Evolutionary conservation across 2,113 vertebrate species (phyloP), one percentile per base, ranked within the genome.

Genomic region (Orientallactaga bullata): DNA sequence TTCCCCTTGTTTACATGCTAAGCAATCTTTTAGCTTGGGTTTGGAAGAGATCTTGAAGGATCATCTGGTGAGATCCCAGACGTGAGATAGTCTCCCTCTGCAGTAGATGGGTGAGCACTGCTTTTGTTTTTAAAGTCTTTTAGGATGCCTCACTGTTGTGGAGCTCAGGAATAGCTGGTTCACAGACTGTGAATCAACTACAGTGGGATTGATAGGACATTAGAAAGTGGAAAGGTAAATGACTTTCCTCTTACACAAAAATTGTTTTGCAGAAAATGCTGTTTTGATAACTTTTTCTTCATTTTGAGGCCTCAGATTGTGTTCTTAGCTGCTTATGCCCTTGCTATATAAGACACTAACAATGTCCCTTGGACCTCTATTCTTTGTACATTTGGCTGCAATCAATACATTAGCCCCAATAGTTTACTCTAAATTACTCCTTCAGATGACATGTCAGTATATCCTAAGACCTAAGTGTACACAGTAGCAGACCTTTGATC

Each of bases 401-500:
- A 89, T 66, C 18, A 88, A 69, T 77, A 32, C 20, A 51, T 85
- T 58, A 63, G 20, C n/a, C 66, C 66, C 26, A 58, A 30, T 9
- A 69, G 73, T 35, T 32, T 30, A 5, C 71, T 87, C 16, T 93
- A 90, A 94, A 92, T 74, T 35, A 58, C 21, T 79, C 74, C 85
- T 94, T 86, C 61, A 83, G 83, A 69, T 24, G 74, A 35, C 26
- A 32, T 58, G 73, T 28, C 61, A 71, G 39, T 93, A 65, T 76
- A 90, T 60, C 84, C 69, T 35, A 63, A 90, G 87, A 91, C 61
- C 47, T 68, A 23, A 86, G 42, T 18, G n/a, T 79, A 61, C 74
- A 66, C 63, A 71, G 79, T 17, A 37, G 71, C 92, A 94, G 95
- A 58, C 68, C 61, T 95, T 94, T 95, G 93, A 84, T 85, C 71